Conservation (phyloP, 2,888 invertebrate species). For the Rhogogaster chlorosoma region DNA sequence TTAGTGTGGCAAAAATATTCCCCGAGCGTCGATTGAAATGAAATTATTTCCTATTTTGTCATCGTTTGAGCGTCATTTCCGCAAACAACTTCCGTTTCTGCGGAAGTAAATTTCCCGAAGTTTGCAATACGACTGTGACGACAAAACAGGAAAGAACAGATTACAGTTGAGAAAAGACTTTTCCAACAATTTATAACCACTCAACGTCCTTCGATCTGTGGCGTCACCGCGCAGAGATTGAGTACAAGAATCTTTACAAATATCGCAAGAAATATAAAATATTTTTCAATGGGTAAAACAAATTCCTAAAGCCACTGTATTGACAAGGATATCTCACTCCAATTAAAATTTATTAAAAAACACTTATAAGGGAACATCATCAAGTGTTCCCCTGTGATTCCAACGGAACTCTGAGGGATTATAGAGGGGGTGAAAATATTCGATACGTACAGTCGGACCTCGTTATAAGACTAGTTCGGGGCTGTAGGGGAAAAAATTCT, state of each 20-base stretch:
- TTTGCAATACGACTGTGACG: not conserved
- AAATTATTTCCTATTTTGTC: not conserved
- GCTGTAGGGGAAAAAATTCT: too few relatives aligned
- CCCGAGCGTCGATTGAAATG: not conserved
- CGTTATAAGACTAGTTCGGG: too few relatives aligned
- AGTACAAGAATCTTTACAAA: not conserved
- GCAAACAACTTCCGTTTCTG: slow-evolving; percentile 3
- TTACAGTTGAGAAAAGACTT: not conserved
- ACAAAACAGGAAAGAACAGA: slow-evolving; percentile 10
- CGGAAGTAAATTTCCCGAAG: not conserved
- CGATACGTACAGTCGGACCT: too few relatives aligned
- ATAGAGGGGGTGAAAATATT: too few relatives aligned
- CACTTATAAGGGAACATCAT: not conserved
- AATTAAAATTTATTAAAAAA: not conserved
- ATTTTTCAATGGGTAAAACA: not conserved
- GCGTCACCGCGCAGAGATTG: not conserved
- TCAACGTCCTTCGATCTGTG: slow-evolving; percentile 2
- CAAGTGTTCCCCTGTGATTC: too few relatives aligned
- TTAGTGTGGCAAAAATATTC: not conserved
- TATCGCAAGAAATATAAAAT: not conserved
- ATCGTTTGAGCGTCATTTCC: not conserved
- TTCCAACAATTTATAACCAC: not conserved
- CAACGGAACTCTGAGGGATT: too few relatives aligned
- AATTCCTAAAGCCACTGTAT: not conserved
- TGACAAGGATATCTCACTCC: not conserved